These are phyloP conservation scores for Hesperia comma DNA, from an alignment of 2,888 invertebrate genomes.

Conservation along the genomic window DNA sequence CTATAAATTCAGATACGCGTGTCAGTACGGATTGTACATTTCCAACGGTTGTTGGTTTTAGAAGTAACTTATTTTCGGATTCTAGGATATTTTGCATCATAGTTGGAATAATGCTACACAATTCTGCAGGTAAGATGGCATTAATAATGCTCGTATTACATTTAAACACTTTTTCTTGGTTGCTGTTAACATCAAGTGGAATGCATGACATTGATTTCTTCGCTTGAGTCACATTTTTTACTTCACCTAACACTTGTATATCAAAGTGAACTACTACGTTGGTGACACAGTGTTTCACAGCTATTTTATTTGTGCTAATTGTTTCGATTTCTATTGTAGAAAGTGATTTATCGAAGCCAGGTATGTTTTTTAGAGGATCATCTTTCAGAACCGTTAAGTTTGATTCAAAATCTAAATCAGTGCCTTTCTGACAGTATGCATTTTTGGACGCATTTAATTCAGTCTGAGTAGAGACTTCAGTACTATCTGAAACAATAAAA, in stretches of 20 bases:
- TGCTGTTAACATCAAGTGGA: constrained; percentile 52
- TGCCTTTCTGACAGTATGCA: constrained; percentile 25
- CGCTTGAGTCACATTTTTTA: constrained; percentile 39
- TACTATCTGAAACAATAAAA: constrained; percentile 44
- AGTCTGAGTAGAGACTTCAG: constrained; percentile 57
- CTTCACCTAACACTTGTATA: constrained; percentile 53
- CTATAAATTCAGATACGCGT: constrained; percentile 7
- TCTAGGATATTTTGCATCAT: constrained; percentile 58
- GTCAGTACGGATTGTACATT: constrained; percentile 44
- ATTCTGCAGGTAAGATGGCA: constrained; percentile 68
- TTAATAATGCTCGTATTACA: constrained; percentile 66
- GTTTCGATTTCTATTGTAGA: constrained; percentile 46
- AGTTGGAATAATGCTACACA: constrained; percentile 69
- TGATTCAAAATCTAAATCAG: constrained; percentile 38
- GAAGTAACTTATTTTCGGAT: constrained; percentile 40
- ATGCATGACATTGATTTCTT: constrained; percentile 52
- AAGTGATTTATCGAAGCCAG: constrained; percentile 49
- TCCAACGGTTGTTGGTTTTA: constrained; percentile 41
- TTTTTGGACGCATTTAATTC: constrained; percentile 35
- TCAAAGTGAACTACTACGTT: constrained; percentile 71
- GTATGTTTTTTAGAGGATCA: constrained; percentile 48
- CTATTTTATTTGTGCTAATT: constrained; percentile 55
- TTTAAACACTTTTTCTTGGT: constrained; percentile 61
- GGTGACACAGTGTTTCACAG: constrained; percentile 64
- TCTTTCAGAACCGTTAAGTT: constrained; percentile 37